These are phyloP conservation scores for Origma solitaria DNA, from an alignment of 2,113 vertebrate genomes.

Conservation along the genomic window DNA sequence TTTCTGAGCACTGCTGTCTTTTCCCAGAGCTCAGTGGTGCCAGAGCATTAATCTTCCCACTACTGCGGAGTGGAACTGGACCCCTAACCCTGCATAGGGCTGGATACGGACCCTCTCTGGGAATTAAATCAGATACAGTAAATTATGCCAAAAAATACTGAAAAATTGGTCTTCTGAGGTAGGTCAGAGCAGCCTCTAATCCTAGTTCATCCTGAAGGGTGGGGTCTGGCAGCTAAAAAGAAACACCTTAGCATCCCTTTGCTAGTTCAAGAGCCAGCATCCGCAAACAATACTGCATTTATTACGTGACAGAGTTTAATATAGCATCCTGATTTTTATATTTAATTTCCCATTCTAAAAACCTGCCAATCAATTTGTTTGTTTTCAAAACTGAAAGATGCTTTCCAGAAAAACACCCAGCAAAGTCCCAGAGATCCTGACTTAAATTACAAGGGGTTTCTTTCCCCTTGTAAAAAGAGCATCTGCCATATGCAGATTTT, in stretches of 20 bases:
- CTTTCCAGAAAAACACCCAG: constrained; percentile 35
- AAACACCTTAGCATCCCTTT: not conserved
- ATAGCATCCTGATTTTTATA: not conserved
- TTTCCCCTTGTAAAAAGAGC: constrained; percentile 30
- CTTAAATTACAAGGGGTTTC: constrained; percentile 1
- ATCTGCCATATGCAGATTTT: constrained; percentile 31
- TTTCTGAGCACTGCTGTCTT: not conserved
- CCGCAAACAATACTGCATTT: constrained; percentile 5
- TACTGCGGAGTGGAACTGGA: not conserved
- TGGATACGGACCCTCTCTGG: not conserved
- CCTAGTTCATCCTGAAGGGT: not conserved
- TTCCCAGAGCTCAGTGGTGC: not conserved
- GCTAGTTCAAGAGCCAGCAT: not conserved
- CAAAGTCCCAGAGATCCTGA: constrained; percentile 18
- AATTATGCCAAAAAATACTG: not conserved
- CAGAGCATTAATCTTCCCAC: not conserved
- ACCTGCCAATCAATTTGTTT: not conserved
- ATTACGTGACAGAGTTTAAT: not conserved
- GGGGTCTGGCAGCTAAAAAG: not conserved
- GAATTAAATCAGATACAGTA: not conserved
- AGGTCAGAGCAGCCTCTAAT: not conserved
- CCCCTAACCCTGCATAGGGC: not conserved
- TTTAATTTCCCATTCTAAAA: constrained; percentile 24
- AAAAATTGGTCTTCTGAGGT: not conserved
- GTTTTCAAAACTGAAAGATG: not conserved